Evolutionary conservation across 2,888 invertebrate genomes (phyloP).

Genomic region (Chalcosyrphus nemorum): DNA sequence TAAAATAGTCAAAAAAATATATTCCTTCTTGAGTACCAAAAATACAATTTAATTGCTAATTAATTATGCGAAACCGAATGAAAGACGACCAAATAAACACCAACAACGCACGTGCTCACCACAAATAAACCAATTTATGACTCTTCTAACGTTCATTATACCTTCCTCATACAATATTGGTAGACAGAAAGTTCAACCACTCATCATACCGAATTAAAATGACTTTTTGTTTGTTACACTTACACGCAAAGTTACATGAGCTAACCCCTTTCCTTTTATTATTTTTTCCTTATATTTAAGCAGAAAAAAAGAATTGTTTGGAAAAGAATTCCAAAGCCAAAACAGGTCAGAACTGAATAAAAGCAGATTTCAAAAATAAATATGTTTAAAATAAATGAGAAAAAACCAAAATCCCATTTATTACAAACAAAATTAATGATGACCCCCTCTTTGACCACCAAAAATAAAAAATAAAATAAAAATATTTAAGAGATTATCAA

Average conservation of each 20-base stretch:
- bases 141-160: constrained; percentile 5
- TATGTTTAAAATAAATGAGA: neutral
- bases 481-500: neutral
- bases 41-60: constrained; percentile 54
- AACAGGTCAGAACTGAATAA: constrained; percentile 24
- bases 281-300: neutral
- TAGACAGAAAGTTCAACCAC: constrained; percentile 18
- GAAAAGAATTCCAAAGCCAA: neutral
- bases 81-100: constrained; percentile 20
- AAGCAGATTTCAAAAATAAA: constrained; percentile 28
- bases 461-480: neutral
- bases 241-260: constrained; percentile 8
- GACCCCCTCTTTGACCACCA: neutral
- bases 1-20: constrained; percentile 19
- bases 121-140: constrained; percentile 2
- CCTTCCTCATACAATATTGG: too few relatives aligned
- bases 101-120: constrained; percentile 48
- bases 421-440: constrained; percentile 15
- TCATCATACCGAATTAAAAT: neutral
- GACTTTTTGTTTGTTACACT: neutral
- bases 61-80: constrained; percentile 52
- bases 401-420: constrained; percentile 10
- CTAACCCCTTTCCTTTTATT: neutral
- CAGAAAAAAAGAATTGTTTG: neutral
- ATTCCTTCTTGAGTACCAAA: constrained; percentile 29